These are phyloP conservation scores for Drosophila kohkoa DNA, from an alignment of 1,140 invertebrate species.

Conservation along the genomic window DNA sequence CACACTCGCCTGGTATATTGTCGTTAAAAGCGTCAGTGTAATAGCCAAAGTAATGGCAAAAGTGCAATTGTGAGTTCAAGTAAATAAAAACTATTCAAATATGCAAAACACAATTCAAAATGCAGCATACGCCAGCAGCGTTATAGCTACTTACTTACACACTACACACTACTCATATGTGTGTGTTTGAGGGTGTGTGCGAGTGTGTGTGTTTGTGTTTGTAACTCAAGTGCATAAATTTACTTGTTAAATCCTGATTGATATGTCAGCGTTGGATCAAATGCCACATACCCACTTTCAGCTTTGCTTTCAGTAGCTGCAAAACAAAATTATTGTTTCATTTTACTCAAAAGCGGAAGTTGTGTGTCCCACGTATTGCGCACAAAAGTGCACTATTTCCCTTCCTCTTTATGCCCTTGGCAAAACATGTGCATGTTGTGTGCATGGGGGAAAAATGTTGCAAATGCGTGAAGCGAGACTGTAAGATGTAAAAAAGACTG, in stretches of 20 bases:
- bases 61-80: conserved; percentile 83
- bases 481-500: not conserved
- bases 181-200: conserved; percentile 14
- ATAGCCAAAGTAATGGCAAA: conserved; percentile 83
- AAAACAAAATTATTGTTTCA: conserved; percentile 49
- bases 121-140: conserved; percentile 56
- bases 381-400: conserved; percentile 34
- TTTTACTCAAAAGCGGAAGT: conserved; percentile 41
- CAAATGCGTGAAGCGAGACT: not conserved
- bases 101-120: conserved; percentile 80
- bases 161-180: conserved; percentile 1
- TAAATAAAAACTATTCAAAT: conserved; percentile 84
- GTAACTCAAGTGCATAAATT: conserved; percentile 77
- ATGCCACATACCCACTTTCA: conserved; percentile 9
- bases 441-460: not conserved
- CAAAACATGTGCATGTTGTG: not conserved
- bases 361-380: conserved; percentile 14
- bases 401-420: not conserved
- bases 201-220: conserved; percentile 29
- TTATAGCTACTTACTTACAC: conserved; percentile 7
- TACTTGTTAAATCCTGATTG: conserved; percentile 80
- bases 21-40: conserved; percentile 79
- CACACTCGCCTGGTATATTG: conserved; percentile 17
- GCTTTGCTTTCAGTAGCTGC: conserved; percentile 40
- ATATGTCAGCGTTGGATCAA: conserved; percentile 65